Evolutionary conservation across 2,113 vertebrate species (phyloP).

Genomic region (Calyptomena viridis): DNA sequence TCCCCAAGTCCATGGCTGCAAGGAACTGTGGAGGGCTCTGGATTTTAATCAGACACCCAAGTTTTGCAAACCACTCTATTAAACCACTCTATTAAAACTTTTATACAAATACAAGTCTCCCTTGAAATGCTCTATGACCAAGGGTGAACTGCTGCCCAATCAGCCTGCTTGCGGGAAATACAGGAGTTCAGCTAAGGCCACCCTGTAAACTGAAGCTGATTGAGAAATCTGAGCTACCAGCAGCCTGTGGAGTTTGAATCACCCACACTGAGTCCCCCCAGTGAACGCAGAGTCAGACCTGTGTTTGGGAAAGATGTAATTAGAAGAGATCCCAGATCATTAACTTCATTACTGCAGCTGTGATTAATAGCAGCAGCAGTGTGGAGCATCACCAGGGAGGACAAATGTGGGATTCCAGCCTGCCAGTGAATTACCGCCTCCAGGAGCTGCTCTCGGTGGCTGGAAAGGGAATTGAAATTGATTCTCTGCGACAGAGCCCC

Average conservation of each 20-base stretch:
- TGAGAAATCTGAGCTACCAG: neutral
- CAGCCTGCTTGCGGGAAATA: neutral
- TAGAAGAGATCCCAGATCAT: slow-evolving; percentile 21
- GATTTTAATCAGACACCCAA: neutral
- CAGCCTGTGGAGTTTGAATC: neutral
- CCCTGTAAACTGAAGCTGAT: neutral
- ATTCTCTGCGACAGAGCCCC: neutral
- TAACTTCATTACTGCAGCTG: neutral
- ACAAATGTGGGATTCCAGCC: neutral
- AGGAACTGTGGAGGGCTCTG: neutral
- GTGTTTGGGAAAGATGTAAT: neutral
- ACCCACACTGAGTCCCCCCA: neutral
- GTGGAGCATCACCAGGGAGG: neutral
- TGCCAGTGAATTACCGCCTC: neutral
- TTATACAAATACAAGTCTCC: neutral
- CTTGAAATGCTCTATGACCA: neutral
- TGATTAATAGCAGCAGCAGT: slow-evolving; percentile 34
- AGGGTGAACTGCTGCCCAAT: neutral
- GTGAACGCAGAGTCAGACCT: neutral
- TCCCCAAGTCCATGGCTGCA: accelerated
- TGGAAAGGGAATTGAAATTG: neutral
- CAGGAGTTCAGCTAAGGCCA: neutral
- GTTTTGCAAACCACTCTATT: neutral
- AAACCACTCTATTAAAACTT: neutral
- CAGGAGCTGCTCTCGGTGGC: neutral